These are phyloP conservation scores for Drosophila carrolli DNA, from an alignment of 1,140 invertebrate genomes.

Conservation along the genomic window DNA sequence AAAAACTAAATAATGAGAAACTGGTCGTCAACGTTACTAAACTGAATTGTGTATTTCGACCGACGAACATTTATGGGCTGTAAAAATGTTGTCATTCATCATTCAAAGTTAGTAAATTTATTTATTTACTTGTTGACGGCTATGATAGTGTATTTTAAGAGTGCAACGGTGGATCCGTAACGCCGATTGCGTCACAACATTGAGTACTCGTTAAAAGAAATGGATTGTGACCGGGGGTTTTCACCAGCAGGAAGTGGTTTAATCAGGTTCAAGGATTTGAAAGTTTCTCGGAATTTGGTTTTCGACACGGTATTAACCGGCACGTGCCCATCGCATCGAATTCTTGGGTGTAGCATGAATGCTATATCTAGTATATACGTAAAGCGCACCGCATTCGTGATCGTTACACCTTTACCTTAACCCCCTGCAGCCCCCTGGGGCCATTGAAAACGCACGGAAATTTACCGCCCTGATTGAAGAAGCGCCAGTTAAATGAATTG, in stretches of 20 bases:
- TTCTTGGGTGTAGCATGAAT: slow-evolving; percentile 52
- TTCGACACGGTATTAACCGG: slow-evolving; percentile 3
- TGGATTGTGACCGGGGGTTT: neutral
- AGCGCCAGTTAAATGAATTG: slow-evolving; percentile 76
- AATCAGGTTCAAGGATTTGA: slow-evolving; percentile 41
- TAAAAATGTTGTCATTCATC: slow-evolving; percentile 21
- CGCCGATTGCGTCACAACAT: slow-evolving; percentile 28
- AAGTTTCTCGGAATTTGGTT: slow-evolving; percentile 12
- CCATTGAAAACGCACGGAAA: slow-evolving; percentile 49
- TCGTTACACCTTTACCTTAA: slow-evolving; percentile 50
- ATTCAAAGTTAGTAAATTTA: slow-evolving; percentile 29
- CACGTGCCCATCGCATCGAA: slow-evolving; percentile 36
- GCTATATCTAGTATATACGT: slow-evolving; percentile 6
- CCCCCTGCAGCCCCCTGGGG: neutral
- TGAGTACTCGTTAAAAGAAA: neutral
- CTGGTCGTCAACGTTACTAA: too few species aligned
- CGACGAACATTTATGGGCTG: slow-evolving; percentile 3
- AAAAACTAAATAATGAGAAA: too few species aligned
- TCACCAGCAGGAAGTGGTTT: slow-evolving; percentile 31
- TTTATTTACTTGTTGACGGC: slow-evolving; percentile 3
- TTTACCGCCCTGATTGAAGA: slow-evolving; percentile 61
- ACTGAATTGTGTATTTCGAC: neutral
- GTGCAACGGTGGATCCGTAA: slow-evolving; percentile 3
- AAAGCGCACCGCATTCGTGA: slow-evolving; percentile 42
- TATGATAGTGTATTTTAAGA: slow-evolving; percentile 1